Conservation (phyloP, 2,113 vertebrate species). For the Tyto alba region DNA sequence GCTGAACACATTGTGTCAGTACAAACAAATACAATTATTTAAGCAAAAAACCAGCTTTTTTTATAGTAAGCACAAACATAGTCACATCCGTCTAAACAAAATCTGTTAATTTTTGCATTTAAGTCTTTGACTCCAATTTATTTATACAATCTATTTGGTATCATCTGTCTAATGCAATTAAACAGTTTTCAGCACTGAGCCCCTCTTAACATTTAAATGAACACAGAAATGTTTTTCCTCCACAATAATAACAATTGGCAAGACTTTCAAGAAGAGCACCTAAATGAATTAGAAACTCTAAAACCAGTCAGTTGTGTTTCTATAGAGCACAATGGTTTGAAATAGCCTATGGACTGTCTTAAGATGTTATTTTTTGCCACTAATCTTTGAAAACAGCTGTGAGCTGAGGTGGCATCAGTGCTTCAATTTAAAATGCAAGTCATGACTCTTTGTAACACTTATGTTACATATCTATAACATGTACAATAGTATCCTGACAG, state of each 20-base stretch:
- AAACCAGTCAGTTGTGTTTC: background rate
- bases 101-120: background rate
- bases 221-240: background rate
- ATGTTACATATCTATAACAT: background rate
- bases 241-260: background rate
- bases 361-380: background rate
- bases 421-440: background rate
- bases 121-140: background rate
- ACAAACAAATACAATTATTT: constrained; percentile 19
- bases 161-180: background rate
- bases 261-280: background rate
- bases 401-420: background rate
- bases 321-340: background rate
- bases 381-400: background rate
- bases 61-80: background rate
- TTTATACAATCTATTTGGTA: background rate
- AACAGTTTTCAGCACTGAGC: background rate
- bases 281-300: background rate
- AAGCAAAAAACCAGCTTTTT: background rate
- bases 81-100: background rate
- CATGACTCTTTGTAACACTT: background rate
- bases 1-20: background rate
- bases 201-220: background rate
- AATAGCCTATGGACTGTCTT: background rate
- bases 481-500: background rate